Evolutionary conservation across 2,113 vertebrate species (phyloP).

Genomic region (Asarcornis scutulata): DNA sequence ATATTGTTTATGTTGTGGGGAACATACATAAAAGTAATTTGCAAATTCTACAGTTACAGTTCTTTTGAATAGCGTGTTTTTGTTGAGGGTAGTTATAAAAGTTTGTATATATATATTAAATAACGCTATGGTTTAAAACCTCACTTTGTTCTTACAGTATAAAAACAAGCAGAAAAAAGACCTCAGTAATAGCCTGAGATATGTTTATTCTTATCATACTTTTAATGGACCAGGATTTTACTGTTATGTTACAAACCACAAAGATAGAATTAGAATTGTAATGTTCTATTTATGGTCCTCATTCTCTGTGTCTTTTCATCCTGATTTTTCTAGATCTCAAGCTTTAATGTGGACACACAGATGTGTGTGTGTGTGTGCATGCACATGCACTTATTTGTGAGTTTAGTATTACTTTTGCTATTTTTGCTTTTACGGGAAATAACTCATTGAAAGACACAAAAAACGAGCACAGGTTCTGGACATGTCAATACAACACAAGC

Average conservation of each 20-base stretch:
- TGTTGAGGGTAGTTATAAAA: neutral
- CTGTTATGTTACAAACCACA: neutral
- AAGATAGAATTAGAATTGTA: neutral
- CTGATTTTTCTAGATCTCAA: neutral
- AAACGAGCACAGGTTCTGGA: neutral
- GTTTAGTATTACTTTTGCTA: neutral
- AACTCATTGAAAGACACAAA: neutral
- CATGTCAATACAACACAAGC: neutral
- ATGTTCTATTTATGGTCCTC: neutral
- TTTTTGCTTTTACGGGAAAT: neutral
- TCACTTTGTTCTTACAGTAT: neutral
- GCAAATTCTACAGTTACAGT: neutral
- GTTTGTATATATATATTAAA: neutral
- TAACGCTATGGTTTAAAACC: neutral
- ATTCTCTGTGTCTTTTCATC: neutral
- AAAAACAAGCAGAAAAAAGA: neutral
- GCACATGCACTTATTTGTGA: neutral
- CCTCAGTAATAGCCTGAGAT: neutral
- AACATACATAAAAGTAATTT: neutral
- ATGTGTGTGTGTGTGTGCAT: neutral
- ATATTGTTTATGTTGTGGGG: neutral
- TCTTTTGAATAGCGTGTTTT: fast-evolving
- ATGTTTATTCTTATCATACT: neutral
- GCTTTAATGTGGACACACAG: neutral
- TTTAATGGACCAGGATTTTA: neutral